These are phyloP conservation scores for Ianthella basta DNA, from an alignment of 37 sponge, comb jelly and placozoan genomes.

Conservation along the genomic window DNA sequence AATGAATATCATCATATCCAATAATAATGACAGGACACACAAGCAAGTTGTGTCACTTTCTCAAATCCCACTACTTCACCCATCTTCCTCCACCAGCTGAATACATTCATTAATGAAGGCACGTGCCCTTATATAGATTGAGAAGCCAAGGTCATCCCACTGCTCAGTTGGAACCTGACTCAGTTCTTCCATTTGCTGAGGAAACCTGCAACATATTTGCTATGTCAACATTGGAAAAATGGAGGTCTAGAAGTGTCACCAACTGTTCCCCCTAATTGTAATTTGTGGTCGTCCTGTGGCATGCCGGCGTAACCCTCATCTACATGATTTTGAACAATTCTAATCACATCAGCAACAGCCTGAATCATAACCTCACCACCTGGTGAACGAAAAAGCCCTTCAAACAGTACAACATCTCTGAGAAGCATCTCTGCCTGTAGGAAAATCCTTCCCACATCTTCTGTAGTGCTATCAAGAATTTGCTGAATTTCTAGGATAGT, in stretches of 20 bases:
- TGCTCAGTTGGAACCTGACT: too few species aligned
- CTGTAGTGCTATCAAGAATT: background rate
- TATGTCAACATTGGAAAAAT: constrained; percentile 29
- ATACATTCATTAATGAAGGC: too few species aligned
- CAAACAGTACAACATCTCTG: background rate
- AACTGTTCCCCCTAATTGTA: constrained; percentile 33
- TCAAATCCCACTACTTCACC: too few species aligned
- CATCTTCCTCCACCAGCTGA: too few species aligned
- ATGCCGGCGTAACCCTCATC: background rate
- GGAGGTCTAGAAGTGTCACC: background rate
- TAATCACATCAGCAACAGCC: background rate
- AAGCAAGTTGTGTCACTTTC: too few species aligned
- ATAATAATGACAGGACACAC: too few species aligned
- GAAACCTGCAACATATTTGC: constrained; percentile 20
- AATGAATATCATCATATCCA: too few species aligned
- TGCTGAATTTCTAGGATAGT: constrained; percentile 1
- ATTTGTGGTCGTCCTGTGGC: constrained; percentile 35
- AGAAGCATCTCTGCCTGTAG: background rate
- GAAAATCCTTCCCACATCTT: background rate
- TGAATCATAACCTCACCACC: too few species aligned
- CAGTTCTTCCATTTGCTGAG: too few species aligned
- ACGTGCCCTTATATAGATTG: too few species aligned
- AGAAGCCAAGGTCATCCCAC: too few species aligned
- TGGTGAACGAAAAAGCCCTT: background rate
- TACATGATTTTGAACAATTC: background rate